Conservation (phyloP, 2,113 vertebrate species). For the Nesogale talazaci region DNA sequence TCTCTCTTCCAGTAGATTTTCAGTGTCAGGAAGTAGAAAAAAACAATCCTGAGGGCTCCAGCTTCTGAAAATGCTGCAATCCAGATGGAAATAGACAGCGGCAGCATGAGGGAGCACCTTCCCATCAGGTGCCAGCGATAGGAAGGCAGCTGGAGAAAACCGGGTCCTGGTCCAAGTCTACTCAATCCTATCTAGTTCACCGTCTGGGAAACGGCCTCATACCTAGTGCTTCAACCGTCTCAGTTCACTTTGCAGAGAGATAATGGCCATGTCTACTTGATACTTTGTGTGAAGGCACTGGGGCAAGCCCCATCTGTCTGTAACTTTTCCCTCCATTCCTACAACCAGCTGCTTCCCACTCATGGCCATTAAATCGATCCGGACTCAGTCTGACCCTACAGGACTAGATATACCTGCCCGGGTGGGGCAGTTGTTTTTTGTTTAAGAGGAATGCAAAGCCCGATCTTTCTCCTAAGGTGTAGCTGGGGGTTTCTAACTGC, state of each 20-base stretch:
- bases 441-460: no score
- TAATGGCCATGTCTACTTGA: not conserved
- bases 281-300: not conserved
- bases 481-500: no score
- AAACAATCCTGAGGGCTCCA: not conserved
- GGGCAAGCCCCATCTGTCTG: not conserved
- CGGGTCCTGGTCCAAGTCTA: not conserved
- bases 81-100: not conserved
- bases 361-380: no score
- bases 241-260: not conserved
- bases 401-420: no score
- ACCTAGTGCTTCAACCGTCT: not conserved
- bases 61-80: not conserved
- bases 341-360: not conserved
- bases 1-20: not conserved
- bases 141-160: not conserved
- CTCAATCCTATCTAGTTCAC: not conserved
- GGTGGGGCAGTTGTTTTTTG: no score
- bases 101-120: not conserved
- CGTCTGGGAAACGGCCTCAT: not conserved
- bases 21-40: slow-evolving; percentile 12
- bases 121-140: not conserved
- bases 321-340: not conserved
- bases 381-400: no score
- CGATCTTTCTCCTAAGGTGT: no score